Conservation (phyloP, 2,888 invertebrate species). For the Melinopterus prodromus region DNA sequence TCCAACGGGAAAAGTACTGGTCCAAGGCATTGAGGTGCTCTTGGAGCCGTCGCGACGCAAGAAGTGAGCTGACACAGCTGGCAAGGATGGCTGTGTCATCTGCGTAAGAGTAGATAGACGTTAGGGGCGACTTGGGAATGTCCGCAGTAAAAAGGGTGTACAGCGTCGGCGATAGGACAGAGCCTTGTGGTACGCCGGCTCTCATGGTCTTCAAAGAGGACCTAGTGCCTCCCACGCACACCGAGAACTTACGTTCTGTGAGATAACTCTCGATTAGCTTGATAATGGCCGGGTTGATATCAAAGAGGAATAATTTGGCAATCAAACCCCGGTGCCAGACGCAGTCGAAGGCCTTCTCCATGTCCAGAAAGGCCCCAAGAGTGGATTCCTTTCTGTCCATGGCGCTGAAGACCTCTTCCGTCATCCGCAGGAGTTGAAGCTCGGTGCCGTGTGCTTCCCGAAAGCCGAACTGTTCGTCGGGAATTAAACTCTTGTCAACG, state of each 20-base stretch:
- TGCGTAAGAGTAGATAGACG: no score
- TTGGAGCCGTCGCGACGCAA: no score
- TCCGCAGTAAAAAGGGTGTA: no score
- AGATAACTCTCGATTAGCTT: background rate
- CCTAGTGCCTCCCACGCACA: background rate
- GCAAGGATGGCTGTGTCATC: no score
- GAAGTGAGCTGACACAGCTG: no score
- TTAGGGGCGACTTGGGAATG: no score
- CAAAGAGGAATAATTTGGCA: background rate
- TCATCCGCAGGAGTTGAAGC: background rate
- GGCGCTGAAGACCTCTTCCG: background rate
- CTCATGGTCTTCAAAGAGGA: no score
- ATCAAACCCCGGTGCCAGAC: background rate
- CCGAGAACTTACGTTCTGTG: background rate
- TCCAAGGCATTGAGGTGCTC: no score
- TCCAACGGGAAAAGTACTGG: no score
- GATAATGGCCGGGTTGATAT: background rate
- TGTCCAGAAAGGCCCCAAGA: background rate
- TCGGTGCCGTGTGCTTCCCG: background rate
- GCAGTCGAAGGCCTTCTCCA: background rate
- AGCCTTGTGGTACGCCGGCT: no score
- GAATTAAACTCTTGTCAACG: background rate
- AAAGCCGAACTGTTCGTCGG: background rate
- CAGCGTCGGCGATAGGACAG: no score
- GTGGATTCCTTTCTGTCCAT: background rate